Evolutionary conservation across 92 coral and sea anemone species (phyloP), one percentile per base, ranked within the genome.

Genomic region (Porites rus): DNA sequence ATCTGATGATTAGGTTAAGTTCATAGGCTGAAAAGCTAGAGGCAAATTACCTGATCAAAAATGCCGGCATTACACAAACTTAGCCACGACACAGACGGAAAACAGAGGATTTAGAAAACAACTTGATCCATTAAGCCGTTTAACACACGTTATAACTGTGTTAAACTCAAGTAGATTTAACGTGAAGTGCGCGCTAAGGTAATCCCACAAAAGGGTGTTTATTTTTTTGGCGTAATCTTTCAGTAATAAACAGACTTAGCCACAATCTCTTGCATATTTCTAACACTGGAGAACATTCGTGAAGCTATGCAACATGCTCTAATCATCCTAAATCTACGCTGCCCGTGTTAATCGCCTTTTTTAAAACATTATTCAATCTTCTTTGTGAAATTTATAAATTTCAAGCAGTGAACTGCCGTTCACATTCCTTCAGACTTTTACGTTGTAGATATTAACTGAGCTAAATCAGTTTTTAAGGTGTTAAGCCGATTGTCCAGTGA

Each of bases 221-320:
- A 28, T 81, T 69, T 25, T 54, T 69, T 19, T 6, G 7, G 50
- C 0, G 8, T 56, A 70, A 81, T 31, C 69, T 77, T n/a, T 25
- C 53, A 24, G 20, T 10, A 28, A 22, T 54, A 69, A 81, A 58
- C 68, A 69, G 50, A 19, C 21, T 11, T 17, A 10, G 62, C 75
- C 16, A 24, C 10, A 24, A 51, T 6, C 14, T 17, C 18, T 6
- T 11, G 28, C 10, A 24, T 3, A 56, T 3, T 56, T 56, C 24
- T 58, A 28, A 58, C 69, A n/a, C 13, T 22, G 4, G 38, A 28
- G 86, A 38, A 81, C 14, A n/a, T 69, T 81, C 86, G 58, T 22
- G 70, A 70, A 81, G 50, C 21, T 53, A 28, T 31, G 28, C 6
- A 60, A 64, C 16, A 21, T 74, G 8, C 13, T 3, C 46, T 38